These are phyloP conservation scores for Epiperipatus broadwayi DNA, from an alignment of 2,888 invertebrate genomes.

Conservation along the genomic window DNA sequence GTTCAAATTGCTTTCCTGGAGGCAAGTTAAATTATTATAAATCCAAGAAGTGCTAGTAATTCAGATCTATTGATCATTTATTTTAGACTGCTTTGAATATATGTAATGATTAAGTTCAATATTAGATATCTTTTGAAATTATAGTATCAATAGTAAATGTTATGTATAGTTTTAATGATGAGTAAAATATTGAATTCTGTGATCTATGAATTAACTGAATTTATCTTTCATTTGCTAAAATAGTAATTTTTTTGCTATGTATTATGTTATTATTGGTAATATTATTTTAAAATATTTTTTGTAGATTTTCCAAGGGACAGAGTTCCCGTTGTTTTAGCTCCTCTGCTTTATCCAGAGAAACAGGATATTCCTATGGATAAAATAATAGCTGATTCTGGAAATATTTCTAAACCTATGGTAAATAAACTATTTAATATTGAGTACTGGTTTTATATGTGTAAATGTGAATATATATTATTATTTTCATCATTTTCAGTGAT, in stretches of 20 bases:
- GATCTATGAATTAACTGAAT: background rate
- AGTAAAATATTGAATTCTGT: too few species aligned
- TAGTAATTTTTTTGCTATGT: too few species aligned
- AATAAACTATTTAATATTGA: conserved; percentile 18
- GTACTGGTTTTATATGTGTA: background rate
- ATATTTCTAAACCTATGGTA: conserved; percentile 33
- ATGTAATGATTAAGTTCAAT: too few species aligned
- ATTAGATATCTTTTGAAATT: too few species aligned
- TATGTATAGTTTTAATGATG: too few species aligned
- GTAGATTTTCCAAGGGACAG: conserved; percentile 65
- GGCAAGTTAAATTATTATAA: too few species aligned
- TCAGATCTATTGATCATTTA: too few species aligned
- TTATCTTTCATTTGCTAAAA: background rate
- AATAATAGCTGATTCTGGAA: conserved; percentile 26
- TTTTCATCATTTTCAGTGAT: conserved; percentile 5
- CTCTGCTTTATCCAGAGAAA: conserved; percentile 55
- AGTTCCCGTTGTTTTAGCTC: conserved; percentile 72
- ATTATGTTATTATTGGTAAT: background rate
- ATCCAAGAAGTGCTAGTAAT: too few species aligned
- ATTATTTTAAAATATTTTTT: conserved; percentile 9
- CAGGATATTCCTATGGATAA: conserved; percentile 36
- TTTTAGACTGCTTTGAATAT: too few species aligned
- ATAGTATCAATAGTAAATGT: too few species aligned
- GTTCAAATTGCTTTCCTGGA: too few species aligned
- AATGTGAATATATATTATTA: conserved; percentile 5